Evolutionary conservation across 1,140 invertebrate species (phyloP), one percentile per base, ranked within the genome.

Genomic region (Drosophila albomicans): DNA sequence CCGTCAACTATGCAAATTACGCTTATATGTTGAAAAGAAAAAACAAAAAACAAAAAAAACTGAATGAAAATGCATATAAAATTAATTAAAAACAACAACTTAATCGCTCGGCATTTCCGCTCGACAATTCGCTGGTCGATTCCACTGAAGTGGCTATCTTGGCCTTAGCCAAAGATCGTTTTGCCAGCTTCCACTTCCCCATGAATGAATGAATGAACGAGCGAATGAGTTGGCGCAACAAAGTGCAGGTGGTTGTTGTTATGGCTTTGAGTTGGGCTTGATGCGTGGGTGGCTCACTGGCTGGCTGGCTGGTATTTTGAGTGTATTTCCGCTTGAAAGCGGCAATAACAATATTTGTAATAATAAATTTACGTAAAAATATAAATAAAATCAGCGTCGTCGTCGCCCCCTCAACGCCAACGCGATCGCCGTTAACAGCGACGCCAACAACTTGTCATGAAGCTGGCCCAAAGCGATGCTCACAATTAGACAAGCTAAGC

Each of bases 311-410:
- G 73, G 72, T 77, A 88, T 75, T 77, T 81, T 75, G 84, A 87
- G 71, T 89, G 81, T 89, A 89, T 89, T 89, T 89, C 85, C 85
- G 85, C 81, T 89, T 85, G 78, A 90, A 81, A 85, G 85, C 78
- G 75, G 81, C 85, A 85, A 89, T 76, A 89, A 79, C 78, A 88
- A 89, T 89, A 89, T 89, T 85, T 89, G 86, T 89, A 89, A 89
- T 89, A 85, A 88, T 89, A 85, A 89, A 89, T 89, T 89, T 81
- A 85, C 81, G 78, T 81, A 76, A 89, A 88, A 89, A 81, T 81
- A 85, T 86, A 89, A 89, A 89, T 80, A 89, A 89, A 89, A 89
- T 81, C 78, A 79, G 81, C 84, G 79, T 71, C 72, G 66, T 38
- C 48, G 71, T 49, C 72, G 75, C 59, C 63, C 35, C 75, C 35